These are phyloP conservation scores for Martes martes DNA, from an alignment of 2,113 vertebrate genomes.

Conservation along the genomic window DNA sequence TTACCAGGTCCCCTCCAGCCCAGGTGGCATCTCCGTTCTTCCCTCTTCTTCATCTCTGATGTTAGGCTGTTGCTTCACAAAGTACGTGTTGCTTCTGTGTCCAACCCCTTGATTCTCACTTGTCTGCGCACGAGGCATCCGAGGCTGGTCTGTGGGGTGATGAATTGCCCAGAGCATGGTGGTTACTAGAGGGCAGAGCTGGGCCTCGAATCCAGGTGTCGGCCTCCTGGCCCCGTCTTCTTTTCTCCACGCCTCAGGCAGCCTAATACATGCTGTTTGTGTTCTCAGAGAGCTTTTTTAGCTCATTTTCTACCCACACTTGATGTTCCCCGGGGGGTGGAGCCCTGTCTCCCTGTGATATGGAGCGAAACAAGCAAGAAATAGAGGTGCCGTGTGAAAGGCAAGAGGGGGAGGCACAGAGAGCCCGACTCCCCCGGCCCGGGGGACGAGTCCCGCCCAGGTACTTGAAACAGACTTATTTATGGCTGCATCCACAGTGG, in stretches of 20 bases:
- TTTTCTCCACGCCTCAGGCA: background rate
- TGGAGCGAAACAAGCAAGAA: background rate
- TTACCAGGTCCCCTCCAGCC: background rate
- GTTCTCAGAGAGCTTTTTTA: background rate
- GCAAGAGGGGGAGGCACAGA: background rate
- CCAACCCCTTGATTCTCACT: background rate
- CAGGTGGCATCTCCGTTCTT: background rate
- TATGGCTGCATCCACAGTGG: background rate
- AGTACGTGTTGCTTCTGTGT: background rate
- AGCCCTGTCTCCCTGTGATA: background rate
- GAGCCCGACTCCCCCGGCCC: background rate
- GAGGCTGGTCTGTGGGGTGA: background rate
- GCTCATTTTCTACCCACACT: background rate
- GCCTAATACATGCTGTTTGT: background rate
- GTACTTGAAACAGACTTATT: conserved; percentile 15
- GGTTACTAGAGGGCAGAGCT: background rate
- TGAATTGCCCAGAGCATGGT: background rate
- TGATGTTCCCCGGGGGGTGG: background rate
- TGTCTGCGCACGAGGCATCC: background rate
- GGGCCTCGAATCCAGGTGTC: background rate
- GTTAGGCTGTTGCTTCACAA: background rate
- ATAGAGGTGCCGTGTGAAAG: background rate
- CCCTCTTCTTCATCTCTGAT: background rate
- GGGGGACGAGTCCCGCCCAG: background rate
- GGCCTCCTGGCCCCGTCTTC: background rate